A percentile compares a stretch with the other conserved stretches of the same genome.
Evolutionary conservation across 2,797 vertebrate genomes (phyloP).

Genomic region (Anas bernieri): DNA sequence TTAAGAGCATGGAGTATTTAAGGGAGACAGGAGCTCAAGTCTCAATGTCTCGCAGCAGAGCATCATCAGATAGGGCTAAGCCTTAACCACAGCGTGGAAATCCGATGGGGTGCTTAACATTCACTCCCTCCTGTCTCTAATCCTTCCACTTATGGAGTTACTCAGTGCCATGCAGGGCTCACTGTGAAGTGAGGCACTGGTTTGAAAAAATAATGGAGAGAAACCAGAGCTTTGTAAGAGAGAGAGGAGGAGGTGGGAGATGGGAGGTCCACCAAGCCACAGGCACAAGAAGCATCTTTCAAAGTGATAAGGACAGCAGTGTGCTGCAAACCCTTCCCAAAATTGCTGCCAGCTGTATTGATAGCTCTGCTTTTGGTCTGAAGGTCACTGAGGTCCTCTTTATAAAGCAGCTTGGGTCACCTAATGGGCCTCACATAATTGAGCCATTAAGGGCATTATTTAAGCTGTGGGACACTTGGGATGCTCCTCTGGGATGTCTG

Average conservation of each 20-base stretch:
- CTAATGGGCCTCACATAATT: neutral
- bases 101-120: neutral
- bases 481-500: neutral
- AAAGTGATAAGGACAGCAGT: neutral
- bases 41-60: neutral
- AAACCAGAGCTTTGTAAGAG: neutral
- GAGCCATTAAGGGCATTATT: neutral
- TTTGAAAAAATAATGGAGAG: neutral
- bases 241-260: neutral
- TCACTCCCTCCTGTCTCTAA: neutral
- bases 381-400: neutral
- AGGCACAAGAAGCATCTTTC: neutral
- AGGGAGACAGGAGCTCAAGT: neutral
- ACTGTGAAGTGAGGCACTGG: neutral
- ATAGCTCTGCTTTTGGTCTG: neutral
- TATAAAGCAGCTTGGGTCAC: neutral
- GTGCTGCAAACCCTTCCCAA: neutral
- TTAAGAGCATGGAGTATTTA: neutral
- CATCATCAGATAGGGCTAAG: neutral
- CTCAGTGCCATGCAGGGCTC: neutral
- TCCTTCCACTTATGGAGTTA: neutral
- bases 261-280: neutral
- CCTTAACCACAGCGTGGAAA: neutral
- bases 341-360: neutral
- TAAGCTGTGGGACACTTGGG: neutral